phyloP scores from a whole-genome alignment of 2,113 vertebrate species.

The Clarias batrachus region DNA sequence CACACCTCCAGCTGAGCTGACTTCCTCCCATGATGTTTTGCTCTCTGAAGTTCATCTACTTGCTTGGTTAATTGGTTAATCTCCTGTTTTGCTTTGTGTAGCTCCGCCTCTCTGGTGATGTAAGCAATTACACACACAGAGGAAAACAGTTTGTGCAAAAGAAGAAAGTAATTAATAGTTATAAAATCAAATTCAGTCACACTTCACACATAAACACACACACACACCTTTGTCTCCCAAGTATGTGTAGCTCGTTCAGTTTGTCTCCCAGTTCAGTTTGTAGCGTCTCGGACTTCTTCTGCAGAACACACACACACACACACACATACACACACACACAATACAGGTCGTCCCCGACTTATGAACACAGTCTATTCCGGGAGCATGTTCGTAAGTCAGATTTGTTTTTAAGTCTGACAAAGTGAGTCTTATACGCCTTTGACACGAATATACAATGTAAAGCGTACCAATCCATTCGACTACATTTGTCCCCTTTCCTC shows the following conservation, averaged over 20 bases:
- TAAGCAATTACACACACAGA: background rate
- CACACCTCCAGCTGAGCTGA: slow-evolving; percentile 64
- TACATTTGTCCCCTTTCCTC: too few relatives aligned
- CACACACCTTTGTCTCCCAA: slow-evolving; percentile 69
- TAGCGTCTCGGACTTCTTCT: slow-evolving; percentile 64
- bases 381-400: too few relatives aligned
- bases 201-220: slow-evolving; percentile 12
- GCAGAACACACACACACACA: slow-evolving; percentile 48
- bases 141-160: background rate
- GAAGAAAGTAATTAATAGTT: background rate
- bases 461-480: too few relatives aligned
- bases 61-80: slow-evolving; percentile 59
- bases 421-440: too few relatives aligned
- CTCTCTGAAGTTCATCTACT: slow-evolving; percentile 64
- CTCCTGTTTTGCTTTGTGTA: slow-evolving; percentile 62
- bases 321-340: background rate
- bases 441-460: too few relatives aligned
- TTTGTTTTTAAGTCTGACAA: too few relatives aligned
- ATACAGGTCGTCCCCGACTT: too few relatives aligned
- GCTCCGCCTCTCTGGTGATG: slow-evolving; percentile 63
- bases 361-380: too few relatives aligned
- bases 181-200: background rate
- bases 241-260: slow-evolving; percentile 63
- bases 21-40: slow-evolving; percentile 63
- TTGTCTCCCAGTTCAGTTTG: slow-evolving; percentile 66